phyloP scores from a whole-genome alignment of 2,797 vertebrate genomes.

The Sebastes diploproa region DNA sequence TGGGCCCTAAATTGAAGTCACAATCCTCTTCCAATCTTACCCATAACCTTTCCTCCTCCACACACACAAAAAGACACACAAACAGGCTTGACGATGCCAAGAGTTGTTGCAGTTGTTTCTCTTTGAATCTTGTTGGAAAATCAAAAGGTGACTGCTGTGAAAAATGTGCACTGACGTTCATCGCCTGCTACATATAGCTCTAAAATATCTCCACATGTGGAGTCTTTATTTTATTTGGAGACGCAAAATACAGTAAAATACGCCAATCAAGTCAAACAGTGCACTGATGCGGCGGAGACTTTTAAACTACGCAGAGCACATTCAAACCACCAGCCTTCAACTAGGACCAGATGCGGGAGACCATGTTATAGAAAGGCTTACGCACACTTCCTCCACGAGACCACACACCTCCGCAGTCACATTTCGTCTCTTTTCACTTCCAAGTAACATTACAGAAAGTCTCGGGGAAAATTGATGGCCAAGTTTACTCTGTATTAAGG shows the following conservation, averaged over 20 bases:
- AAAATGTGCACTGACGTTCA: background rate
- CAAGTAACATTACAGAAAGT: slow-evolving; percentile 38
- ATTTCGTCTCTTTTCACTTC: slow-evolving; percentile 38
- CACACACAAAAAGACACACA: background rate
- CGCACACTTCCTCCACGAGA: slow-evolving; percentile 57
- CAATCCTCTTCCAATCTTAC: background rate
- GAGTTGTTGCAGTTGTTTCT: background rate
- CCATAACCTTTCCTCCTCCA: background rate
- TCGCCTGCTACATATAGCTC: background rate
- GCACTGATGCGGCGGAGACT: slow-evolving; percentile 42
- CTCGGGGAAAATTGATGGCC: slow-evolving; percentile 9
- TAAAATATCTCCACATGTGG: background rate
- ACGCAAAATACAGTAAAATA: slow-evolving; percentile 14
- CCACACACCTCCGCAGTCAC: slow-evolving; percentile 65
- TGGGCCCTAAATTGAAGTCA: background rate
- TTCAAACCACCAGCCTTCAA: slow-evolving; percentile 68
- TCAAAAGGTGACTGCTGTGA: background rate
- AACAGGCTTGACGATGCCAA: background rate
- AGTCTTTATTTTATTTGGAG: slow-evolving; percentile 17
- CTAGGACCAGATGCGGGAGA: slow-evolving; percentile 65
- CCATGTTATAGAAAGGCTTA: slow-evolving; percentile 46
- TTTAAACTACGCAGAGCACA: slow-evolving; percentile 42
- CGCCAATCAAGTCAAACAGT: slow-evolving; percentile 53
- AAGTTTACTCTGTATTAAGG: slow-evolving; percentile 17
- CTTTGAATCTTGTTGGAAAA: background rate